These are phyloP conservation scores for Platalea minor DNA, from an alignment of 2,797 vertebrate genomes.

Conservation along the genomic window DNA sequence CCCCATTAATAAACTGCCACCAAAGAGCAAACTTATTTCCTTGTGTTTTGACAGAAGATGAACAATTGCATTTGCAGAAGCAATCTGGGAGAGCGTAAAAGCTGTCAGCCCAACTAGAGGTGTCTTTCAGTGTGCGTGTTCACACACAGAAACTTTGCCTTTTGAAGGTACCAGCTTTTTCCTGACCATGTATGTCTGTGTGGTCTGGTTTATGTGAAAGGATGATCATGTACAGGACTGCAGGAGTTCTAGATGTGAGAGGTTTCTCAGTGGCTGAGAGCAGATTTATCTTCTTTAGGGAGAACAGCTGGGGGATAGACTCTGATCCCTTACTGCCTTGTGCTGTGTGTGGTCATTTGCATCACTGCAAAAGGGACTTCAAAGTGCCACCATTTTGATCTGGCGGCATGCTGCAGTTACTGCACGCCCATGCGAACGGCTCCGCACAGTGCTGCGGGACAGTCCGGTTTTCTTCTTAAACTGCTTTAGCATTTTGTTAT, in stretches of 20 bases:
- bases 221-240: not conserved
- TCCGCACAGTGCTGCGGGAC: accelerated
- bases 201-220: not conserved
- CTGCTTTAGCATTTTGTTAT: not conserved
- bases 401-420: not conserved
- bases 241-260: not conserved
- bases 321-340: not conserved
- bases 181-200: not conserved
- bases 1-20: conserved; percentile 40
- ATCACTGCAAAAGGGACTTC: not conserved
- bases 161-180: not conserved
- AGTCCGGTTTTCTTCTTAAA: not conserved
- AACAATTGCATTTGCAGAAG: conserved; percentile 52
- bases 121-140: not conserved
- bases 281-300: not conserved
- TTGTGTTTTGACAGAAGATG: conserved; percentile 54
- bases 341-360: not conserved
- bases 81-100: conserved; percentile 33
- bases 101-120: conserved; percentile 22
- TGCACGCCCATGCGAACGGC: accelerated
- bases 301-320: not conserved
- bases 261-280: not conserved
- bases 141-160: not conserved
- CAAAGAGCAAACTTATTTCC: conserved; percentile 50
- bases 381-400: not conserved